Evolutionary conservation across 2,113 vertebrate genomes (phyloP).

Genomic region (Corynorhinus townsendii): DNA sequence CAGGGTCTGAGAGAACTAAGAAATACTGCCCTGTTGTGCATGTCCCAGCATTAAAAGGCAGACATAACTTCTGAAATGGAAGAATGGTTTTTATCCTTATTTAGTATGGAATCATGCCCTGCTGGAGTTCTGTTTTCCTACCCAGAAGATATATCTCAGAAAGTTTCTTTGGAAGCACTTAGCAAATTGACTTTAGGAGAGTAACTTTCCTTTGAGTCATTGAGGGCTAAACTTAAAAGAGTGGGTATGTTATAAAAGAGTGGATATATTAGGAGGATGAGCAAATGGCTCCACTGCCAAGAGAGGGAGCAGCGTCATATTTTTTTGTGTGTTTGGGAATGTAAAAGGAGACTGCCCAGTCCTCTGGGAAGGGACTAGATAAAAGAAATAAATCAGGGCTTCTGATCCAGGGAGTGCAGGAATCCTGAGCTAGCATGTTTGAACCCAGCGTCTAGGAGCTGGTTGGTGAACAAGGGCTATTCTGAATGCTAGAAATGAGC

Average conservation of each 20-base stretch:
- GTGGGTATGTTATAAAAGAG: not conserved
- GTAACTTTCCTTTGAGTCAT: not conserved
- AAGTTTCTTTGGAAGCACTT: not conserved
- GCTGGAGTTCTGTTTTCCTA: not conserved
- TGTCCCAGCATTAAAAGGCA: not conserved
- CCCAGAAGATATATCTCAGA: not conserved
- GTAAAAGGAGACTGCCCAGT: not conserved
- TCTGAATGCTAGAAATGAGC: not conserved
- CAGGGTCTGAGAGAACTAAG: not conserved
- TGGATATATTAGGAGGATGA: not conserved
- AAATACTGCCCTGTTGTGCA: not conserved
- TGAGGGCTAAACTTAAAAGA: not conserved
- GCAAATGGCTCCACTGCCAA: not conserved
- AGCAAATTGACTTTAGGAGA: not conserved
- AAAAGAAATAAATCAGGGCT: not conserved
- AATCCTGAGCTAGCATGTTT: not conserved
- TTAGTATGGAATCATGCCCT: not conserved
- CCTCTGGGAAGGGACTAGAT: not conserved
- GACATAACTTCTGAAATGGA: constrained; percentile 9
- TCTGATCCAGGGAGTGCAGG: not conserved
- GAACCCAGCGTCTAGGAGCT: not conserved
- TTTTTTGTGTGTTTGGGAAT: not conserved
- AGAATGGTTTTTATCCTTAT: constrained; percentile 16
- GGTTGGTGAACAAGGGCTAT: not conserved
- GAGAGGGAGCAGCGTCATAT: not conserved